Evolutionary conservation across 2,113 vertebrate species (phyloP).

Genomic region (Chloropsis cyanopogon): DNA sequence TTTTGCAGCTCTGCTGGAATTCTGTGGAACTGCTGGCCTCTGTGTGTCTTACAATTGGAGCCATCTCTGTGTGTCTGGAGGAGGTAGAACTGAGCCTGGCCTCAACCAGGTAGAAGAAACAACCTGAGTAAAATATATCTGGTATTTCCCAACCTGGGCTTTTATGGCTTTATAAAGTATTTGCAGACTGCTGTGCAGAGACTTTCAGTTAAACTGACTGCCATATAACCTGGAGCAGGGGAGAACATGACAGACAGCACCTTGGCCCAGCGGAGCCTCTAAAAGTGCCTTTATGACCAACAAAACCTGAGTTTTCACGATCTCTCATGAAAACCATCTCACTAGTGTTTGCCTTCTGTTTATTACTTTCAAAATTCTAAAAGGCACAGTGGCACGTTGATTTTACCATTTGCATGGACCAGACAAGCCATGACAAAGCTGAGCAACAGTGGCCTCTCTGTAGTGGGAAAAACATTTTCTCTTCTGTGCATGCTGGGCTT

Average conservation of each 20-base stretch:
- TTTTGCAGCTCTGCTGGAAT: not conserved
- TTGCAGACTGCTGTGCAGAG: not conserved
- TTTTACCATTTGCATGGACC: not conserved
- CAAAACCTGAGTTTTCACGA: not conserved
- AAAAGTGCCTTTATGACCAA: not conserved
- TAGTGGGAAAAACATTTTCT: not conserved
- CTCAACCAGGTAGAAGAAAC: not conserved
- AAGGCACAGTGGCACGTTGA: not conserved
- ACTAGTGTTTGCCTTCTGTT: not conserved
- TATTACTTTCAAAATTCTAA: not conserved
- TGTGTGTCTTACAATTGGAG: fast-evolving
- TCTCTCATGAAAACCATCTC: not conserved
- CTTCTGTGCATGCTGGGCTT: not conserved
- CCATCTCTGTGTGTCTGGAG: not conserved
- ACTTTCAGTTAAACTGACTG: not conserved
- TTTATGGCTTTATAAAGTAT: not conserved
- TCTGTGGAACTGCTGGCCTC: not conserved
- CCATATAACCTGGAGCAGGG: not conserved
- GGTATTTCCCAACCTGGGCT: not conserved
- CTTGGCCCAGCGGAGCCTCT: not conserved
- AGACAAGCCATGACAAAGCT: not conserved
- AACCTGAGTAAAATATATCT: not conserved
- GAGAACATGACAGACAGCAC: not conserved
- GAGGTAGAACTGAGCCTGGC: not conserved
- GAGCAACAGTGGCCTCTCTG: not conserved